A percentile compares a stretch with the other conserved stretches of the same genome.
These are phyloP conservation scores for Tetragonisca angustula DNA, from an alignment of 2,888 invertebrate genomes.

Conservation along the genomic window DNA sequence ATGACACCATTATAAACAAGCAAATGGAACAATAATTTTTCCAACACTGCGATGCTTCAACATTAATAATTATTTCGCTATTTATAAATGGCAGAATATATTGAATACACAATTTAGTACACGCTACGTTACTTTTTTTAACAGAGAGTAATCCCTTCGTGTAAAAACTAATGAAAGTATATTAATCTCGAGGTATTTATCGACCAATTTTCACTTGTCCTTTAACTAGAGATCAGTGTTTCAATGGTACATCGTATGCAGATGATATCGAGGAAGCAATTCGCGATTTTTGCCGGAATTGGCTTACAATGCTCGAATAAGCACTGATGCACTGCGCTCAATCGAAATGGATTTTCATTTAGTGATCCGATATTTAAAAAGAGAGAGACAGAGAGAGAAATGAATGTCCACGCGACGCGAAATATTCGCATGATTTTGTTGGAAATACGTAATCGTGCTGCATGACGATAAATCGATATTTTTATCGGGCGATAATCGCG, in stretches of 20 bases:
- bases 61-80: no score
- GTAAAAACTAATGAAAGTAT: no score
- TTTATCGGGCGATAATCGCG: slow-evolving; percentile 25
- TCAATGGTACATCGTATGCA: neutral
- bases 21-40: no score
- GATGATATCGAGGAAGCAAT: neutral
- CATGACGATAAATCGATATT: slow-evolving; percentile 33
- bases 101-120: no score
- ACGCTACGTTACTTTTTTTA: no score
- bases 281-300: neutral
- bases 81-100: no score
- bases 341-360: slow-evolving; percentile 38
- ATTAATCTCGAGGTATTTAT: no score
- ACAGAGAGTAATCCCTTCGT: no score
- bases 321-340: neutral
- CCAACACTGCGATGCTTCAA: no score
- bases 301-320: slow-evolving; percentile 3
- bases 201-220: no score
- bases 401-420: neutral
- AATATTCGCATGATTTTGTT: slow-evolving; percentile 11
- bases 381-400: neutral
- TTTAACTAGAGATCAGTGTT: no score
- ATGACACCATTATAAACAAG: no score
- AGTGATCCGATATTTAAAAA: neutral
- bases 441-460: slow-evolving; percentile 8